A percentile compares a stretch with the other conserved stretches of the same genome.
phyloP scores from a whole-genome alignment of 1,140 invertebrate species.

The Drosophila tropicalis region DNA sequence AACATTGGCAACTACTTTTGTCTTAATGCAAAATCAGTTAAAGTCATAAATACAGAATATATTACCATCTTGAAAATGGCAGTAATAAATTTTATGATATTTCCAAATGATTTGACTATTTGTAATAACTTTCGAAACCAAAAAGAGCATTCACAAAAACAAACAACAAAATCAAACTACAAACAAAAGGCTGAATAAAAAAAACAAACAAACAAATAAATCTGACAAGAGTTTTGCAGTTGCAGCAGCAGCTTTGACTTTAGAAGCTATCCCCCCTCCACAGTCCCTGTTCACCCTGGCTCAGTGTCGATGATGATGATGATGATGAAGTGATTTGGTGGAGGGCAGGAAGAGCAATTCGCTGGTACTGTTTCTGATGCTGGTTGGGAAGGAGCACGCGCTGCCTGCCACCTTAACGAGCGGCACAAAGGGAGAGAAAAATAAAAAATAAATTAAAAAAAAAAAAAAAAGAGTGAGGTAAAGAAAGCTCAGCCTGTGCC shows the following conservation, averaged over 20 bases:
- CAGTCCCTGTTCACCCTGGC: constrained; percentile 10
- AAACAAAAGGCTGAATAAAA: constrained; percentile 5
- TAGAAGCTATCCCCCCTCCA: constrained; percentile 49
- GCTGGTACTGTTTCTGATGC: constrained; percentile 11
- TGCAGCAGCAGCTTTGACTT: constrained; percentile 62
- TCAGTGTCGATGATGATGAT: background rate
- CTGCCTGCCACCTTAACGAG: constrained; percentile 78
- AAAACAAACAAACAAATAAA: constrained; percentile 60
- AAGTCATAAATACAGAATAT: background rate
- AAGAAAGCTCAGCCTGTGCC: constrained; percentile 22
- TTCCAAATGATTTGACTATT: background rate
- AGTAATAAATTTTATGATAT: background rate
- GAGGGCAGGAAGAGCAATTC: constrained; percentile 22
- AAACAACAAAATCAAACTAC: constrained; percentile 10
- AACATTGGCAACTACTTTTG: background rate
- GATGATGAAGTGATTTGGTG: constrained; percentile 78
- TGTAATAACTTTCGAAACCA: background rate
- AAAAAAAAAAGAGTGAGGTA: constrained; percentile 23
- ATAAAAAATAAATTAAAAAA: constrained; percentile 24
- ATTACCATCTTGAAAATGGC: background rate
- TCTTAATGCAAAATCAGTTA: too few relatives aligned
- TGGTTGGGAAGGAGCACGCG: constrained; percentile 68
- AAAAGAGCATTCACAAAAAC: constrained; percentile 32
- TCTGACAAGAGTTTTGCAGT: constrained; percentile 74
- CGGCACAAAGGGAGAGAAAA: constrained; percentile 65